Percentiles rank a stretch among this genome's conserved stretches.
Evolutionary conservation across 2,113 vertebrate species (phyloP).

Genomic region (Gymnocephalus cernua): DNA sequence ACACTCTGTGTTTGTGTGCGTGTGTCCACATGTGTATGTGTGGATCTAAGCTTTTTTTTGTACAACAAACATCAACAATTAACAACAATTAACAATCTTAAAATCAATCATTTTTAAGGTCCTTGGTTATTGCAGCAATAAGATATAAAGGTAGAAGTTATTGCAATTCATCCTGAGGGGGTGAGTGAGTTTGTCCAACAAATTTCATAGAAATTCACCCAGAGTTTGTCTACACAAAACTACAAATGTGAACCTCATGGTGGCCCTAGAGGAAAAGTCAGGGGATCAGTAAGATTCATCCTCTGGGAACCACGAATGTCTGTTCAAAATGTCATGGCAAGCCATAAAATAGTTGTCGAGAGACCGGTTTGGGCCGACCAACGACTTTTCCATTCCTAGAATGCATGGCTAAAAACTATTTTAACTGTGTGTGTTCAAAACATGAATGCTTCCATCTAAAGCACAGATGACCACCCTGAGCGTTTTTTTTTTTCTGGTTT

Average conservation of each 20-base stretch:
- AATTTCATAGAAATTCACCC: neutral
- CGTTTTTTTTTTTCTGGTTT: neutral
- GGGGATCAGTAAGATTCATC: neutral
- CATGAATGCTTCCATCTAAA: neutral
- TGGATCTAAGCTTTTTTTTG: neutral
- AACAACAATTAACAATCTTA: too few relatives aligned
- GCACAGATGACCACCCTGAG: neutral
- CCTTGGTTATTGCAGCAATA: too few relatives aligned
- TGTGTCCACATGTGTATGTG: neutral
- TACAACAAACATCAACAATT: neutral
- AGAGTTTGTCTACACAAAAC: neutral
- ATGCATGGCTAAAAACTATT: neutral
- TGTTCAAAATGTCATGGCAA: neutral
- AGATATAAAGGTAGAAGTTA: neutral
- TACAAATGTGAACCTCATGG: neutral
- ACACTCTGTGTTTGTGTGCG: conserved; percentile 4
- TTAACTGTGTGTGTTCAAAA: neutral
- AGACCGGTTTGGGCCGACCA: neutral
- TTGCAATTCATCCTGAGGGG: neutral
- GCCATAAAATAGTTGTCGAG: neutral
- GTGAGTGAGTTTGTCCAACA: neutral
- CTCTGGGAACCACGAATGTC: neutral
- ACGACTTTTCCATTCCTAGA: neutral
- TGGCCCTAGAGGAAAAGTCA: neutral
- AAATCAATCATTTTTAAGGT: too few relatives aligned